Evolutionary conservation across 2,888 invertebrate genomes (phyloP), one percentile per base, ranked within the genome.

Genomic region (Trachelus stipa): DNA sequence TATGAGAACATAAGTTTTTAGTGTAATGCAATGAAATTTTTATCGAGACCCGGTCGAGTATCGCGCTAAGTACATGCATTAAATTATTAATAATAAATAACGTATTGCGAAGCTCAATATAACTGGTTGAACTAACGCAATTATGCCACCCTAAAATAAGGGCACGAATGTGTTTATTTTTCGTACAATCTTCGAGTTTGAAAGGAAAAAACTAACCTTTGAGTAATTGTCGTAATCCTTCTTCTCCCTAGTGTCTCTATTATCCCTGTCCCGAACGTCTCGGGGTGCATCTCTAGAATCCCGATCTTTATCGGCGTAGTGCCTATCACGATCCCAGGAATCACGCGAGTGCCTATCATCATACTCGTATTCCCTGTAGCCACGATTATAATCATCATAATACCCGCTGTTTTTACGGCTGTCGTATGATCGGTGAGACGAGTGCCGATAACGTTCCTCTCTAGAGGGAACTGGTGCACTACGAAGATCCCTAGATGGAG

Each of bases 171-270:
- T 23, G 6, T 56, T 40, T 40, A 23, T 23, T 56, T 56, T 23
- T 56, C 56, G 9, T 56, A 56, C 2, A 23, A 56, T 56, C 23
- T 9, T 56, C 2, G 56, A 56, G 23, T 23, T 56, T 56, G 2
- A 56, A 23, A 56, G 9, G 56, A 56, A 23, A 6, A 56, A 56
- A 69, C 80, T 69, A 82, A 90, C 90, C 88, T 92, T 91, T 34
- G 89, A 88, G 83, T 89, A 88, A 83, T 89, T 91, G 73, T 92
- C 92, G 76, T 91, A 91, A 82, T 92, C 92, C 74, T 90, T 87
- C 76, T 87, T 89, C 15, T 88, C 81, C 87, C 86, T 87, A 35
- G 12, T 74, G 34, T 74, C 74, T 34, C 74, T 74, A 11, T 71
- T 71, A 31, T 34, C 33, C 6, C 33, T 71, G 85, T 84, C 85